These are phyloP conservation scores for Oryzaephilus surinamensis DNA, from an alignment of 1,140 invertebrate genomes.

Conservation along the genomic window DNA sequence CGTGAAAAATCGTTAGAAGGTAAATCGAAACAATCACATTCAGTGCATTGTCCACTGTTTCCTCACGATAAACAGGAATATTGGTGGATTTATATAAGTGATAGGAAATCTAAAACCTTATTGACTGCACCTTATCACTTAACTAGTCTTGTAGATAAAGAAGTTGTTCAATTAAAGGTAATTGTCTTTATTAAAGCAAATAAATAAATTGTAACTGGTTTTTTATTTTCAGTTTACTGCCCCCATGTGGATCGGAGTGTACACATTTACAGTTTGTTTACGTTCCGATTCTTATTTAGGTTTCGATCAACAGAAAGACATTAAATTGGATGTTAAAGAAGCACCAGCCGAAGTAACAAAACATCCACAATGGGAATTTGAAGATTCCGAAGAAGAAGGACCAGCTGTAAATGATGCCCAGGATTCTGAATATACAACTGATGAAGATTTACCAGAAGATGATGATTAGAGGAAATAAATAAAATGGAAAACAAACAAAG, in stretches of 20 bases:
- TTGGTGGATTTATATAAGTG: conserved; percentile 98
- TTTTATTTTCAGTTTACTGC: conserved; percentile 66
- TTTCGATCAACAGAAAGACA: conserved; percentile 81
- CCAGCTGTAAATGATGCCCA: conserved; percentile 55
- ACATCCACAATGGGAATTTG: conserved; percentile 94
- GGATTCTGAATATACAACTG: conserved; percentile 60
- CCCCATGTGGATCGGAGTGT: conserved; percentile 82
- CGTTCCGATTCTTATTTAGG: conserved; percentile 88
- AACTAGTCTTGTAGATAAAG: conserved; percentile 66
- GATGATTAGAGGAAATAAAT: conserved; percentile 19
- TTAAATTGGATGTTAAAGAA: conserved; percentile 94
- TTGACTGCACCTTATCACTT: conserved; percentile 86
- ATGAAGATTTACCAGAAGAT: conserved; percentile 48
- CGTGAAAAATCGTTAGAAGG: conserved; percentile 84
- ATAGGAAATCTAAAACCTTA: conserved; percentile 81
- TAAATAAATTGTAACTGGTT: conserved; percentile 4
- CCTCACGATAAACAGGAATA: conserved; percentile 96
- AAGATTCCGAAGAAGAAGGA: conserved; percentile 83
- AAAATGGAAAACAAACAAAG: conserved; percentile 11
- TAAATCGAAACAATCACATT: conserved; percentile 85
- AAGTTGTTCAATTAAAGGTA: conserved; percentile 79
- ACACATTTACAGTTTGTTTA: conserved; percentile 89
- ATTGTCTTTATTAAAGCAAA: conserved; percentile 5
- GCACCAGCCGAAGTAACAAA: conserved; percentile 80
- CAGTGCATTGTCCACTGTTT: conserved; percentile 90